A percentile compares a stretch with the other conserved stretches of the same genome.
Evolutionary conservation across 2,888 invertebrate genomes (phyloP).

Genomic region (Aquatica leii): DNA sequence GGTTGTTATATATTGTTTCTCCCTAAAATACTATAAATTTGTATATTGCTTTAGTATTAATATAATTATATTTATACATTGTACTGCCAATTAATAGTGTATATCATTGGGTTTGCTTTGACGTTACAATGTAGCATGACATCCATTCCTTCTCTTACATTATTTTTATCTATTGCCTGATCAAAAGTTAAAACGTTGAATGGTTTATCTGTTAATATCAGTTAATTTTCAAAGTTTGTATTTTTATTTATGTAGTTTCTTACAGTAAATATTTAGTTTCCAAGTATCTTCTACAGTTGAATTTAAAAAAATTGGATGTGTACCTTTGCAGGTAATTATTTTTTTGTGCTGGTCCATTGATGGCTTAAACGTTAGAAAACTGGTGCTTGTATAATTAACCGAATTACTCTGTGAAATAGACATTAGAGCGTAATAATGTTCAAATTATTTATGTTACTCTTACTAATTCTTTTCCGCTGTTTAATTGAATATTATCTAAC

Average conservation of each 20-base stretch:
- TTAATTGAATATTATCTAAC: slow-evolving; percentile 21
- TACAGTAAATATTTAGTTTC: slow-evolving; percentile 24
- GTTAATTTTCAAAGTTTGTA: not conserved
- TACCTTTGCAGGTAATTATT: slow-evolving; percentile 22
- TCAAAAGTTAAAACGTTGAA: slow-evolving; percentile 13
- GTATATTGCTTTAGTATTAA: not conserved
- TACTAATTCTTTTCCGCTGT: slow-evolving; percentile 24
- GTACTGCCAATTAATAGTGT: slow-evolving; percentile 18
- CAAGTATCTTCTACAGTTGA: slow-evolving; percentile 23
- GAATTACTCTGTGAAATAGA: slow-evolving; percentile 18
- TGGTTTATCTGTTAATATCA: slow-evolving; percentile 23
- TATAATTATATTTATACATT: slow-evolving; percentile 20
- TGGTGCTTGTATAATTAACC: slow-evolving; percentile 20
- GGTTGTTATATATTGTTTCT: slow-evolving; percentile 25
- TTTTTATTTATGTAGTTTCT: slow-evolving; percentile 2
- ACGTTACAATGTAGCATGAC: slow-evolving; percentile 20
- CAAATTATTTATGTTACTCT: slow-evolving; percentile 7
- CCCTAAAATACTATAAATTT: slow-evolving; percentile 15
- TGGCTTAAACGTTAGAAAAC: slow-evolving; percentile 23
- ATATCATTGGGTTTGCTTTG: slow-evolving; percentile 23
- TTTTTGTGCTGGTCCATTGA: slow-evolving; percentile 21
- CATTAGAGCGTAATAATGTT: no score
- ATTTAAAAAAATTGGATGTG: slow-evolving; percentile 21
- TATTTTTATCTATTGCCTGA: slow-evolving; percentile 9
- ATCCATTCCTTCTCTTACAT: slow-evolving; percentile 24